Percentiles rank a stretch among this genome's conserved stretches.
Evolutionary conservation across 2,888 invertebrate species (phyloP).

Genomic region (Chaetoderma sp.): DNA sequence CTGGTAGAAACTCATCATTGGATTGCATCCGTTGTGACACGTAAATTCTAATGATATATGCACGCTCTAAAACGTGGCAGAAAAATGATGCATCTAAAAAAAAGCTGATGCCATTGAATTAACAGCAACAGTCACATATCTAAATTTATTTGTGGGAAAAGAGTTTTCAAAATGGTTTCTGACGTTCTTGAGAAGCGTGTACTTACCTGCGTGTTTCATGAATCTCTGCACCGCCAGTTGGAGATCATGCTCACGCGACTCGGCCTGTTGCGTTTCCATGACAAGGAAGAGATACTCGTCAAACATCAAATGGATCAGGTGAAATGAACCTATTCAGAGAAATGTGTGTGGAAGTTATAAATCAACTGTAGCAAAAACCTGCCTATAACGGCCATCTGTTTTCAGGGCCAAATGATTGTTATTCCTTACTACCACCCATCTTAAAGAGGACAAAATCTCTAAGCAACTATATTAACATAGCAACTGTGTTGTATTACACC

Average conservation of each 20-base stretch:
- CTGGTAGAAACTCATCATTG: background rate
- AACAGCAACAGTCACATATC: background rate
- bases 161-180: background rate
- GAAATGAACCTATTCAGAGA: constrained; percentile 58
- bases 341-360: no score
- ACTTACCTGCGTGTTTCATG: constrained; percentile 61
- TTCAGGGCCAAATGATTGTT: no score
- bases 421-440: no score
- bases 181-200: background rate
- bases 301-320: constrained; percentile 64
- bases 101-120: no score
- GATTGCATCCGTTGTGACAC: background rate
- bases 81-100: no score
- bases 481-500: no score
- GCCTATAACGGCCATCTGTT: no score
- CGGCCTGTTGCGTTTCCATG: constrained; percentile 65
- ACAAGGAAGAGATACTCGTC: constrained; percentile 69
- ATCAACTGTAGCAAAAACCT: no score
- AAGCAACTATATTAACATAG: no score
- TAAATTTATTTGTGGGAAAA: background rate
- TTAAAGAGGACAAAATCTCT: no score
- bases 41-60: no score
- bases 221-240: constrained; percentile 56
- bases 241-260: constrained; percentile 52
- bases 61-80: no score